phyloP scores from a whole-genome alignment of 2,113 vertebrate species.

The Pelmatolapia mariae region DNA sequence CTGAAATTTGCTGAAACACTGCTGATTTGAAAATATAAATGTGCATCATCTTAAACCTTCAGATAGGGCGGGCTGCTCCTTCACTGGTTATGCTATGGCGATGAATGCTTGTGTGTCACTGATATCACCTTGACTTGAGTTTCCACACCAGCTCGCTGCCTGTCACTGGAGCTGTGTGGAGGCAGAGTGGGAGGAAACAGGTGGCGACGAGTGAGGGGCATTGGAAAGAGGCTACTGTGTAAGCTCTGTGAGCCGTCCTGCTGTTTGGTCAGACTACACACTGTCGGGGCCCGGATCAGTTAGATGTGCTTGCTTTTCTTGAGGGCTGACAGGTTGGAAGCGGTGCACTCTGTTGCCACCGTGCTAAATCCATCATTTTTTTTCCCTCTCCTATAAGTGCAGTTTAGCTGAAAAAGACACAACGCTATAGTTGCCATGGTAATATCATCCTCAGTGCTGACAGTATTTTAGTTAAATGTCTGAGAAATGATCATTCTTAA shows the following conservation, averaged over 20 bases:
- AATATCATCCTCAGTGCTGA: not conserved
- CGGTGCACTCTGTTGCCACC: not conserved
- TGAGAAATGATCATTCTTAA: not conserved
- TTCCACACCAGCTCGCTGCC: not conserved
- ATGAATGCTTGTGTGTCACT: not conserved
- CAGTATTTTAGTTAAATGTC: not conserved
- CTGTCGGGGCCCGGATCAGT: not conserved
- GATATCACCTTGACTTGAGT: not conserved
- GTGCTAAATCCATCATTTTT: not conserved
- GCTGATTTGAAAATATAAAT: not conserved
- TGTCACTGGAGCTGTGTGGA: not conserved
- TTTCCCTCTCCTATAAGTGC: not conserved
- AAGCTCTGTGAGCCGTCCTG: conserved; percentile 1
- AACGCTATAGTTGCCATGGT: not conserved
- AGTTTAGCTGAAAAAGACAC: not conserved
- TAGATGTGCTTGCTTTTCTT: not conserved
- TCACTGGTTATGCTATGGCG: not conserved
- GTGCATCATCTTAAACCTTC: not conserved
- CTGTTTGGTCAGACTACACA: conserved; percentile 10
- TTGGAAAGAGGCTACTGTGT: not conserved
- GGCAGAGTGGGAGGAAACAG: not conserved
- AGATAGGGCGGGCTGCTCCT: not conserved
- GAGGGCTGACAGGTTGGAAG: not conserved
- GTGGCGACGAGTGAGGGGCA: not conserved
- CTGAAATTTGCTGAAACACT: too few relatives aligned